Evolutionary conservation across 2,113 vertebrate genomes (phyloP).

Genomic region (Tachysurus fulvidraco): DNA sequence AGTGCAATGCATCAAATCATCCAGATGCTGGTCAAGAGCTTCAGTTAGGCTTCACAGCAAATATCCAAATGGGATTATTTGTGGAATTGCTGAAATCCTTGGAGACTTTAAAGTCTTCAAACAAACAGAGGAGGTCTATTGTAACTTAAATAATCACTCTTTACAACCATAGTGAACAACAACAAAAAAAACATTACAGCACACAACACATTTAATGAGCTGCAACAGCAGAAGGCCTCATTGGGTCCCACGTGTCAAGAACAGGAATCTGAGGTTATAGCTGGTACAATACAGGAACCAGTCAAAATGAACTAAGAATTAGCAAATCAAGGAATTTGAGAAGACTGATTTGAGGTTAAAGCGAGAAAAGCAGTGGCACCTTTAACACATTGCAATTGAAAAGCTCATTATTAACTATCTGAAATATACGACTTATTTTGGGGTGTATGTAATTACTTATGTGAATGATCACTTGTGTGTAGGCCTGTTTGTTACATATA

Average conservation of each 20-base stretch:
- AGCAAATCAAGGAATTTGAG: not conserved
- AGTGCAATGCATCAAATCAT: not conserved
- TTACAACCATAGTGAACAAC: not conserved
- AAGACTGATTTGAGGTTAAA: not conserved
- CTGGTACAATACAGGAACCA: not conserved
- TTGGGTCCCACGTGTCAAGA: not conserved
- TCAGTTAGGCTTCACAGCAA: not conserved
- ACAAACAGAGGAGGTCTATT: not conserved
- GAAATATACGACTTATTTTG: not conserved
- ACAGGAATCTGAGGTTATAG: not conserved
- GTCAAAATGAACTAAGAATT: not conserved
- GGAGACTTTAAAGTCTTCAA: not conserved
- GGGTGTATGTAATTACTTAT: not conserved
- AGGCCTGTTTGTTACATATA: not conserved
- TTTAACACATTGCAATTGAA: not conserved
- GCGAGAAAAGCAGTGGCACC: not conserved
- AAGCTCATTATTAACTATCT: not conserved
- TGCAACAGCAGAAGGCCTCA: not conserved
- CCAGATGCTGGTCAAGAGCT: not conserved
- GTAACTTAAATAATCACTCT: not conserved
- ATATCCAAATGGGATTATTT: not conserved
- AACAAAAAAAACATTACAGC: not conserved
- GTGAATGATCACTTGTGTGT: not conserved
- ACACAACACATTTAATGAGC: not conserved
- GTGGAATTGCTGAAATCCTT: not conserved